A percentile compares a stretch with the other conserved stretches of the same genome.
phyloP scores from a whole-genome alignment of 2,113 vertebrate genomes.

The Junco hyemalis region DNA sequence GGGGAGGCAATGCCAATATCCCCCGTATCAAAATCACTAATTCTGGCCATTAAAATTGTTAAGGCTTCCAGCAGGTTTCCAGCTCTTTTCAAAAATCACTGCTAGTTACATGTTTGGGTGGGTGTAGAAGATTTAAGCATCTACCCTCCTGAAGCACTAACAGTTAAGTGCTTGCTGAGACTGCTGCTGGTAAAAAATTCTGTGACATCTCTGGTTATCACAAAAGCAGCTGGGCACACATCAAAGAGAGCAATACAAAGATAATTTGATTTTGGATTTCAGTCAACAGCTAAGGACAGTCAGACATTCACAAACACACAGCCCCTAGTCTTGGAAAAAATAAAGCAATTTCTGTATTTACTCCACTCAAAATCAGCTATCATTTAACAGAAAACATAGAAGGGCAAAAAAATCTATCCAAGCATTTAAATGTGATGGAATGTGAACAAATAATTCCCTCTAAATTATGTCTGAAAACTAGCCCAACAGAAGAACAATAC shows the following conservation, averaged over 20 bases:
- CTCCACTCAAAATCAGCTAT: neutral
- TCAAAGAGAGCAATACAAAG: neutral
- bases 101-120: neutral
- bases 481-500: neutral
- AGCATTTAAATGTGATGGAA: neutral
- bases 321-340: neutral
- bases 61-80: neutral
- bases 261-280: neutral
- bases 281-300: neutral
- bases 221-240: constrained; percentile 8
- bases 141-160: neutral
- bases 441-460: neutral
- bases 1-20: neutral
- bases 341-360: neutral
- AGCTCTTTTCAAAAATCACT: neutral
- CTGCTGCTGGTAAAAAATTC: neutral
- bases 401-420: neutral
- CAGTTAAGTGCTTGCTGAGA: neutral
- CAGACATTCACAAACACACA: neutral
- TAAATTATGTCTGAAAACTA: neutral
- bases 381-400: neutral
- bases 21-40: neutral
- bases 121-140: neutral
- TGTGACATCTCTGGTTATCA: constrained; percentile 1
- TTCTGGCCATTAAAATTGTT: neutral